These are phyloP conservation scores for Rhinoptilus africanus DNA, from an alignment of 2,113 vertebrate species.

Conservation along the genomic window DNA sequence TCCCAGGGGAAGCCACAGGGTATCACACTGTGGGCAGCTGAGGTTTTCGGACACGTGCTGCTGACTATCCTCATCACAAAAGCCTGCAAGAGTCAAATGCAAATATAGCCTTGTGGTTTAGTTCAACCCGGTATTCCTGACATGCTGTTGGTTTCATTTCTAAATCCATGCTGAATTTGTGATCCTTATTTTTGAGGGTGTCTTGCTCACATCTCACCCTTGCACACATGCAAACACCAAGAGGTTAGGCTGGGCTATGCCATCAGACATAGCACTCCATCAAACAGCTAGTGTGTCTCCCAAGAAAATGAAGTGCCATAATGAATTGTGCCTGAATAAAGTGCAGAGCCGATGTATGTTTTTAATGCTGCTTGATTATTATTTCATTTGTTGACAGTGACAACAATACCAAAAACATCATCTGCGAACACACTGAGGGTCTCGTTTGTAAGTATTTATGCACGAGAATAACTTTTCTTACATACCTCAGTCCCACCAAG, in stretches of 20 bases:
- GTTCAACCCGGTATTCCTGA: not conserved
- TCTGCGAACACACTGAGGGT: rapidly evolving
- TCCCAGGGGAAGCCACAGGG: not conserved
- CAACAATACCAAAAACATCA: not conserved
- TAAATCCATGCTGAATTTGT: not conserved
- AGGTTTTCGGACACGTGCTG: rapidly evolving
- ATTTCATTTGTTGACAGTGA: not conserved
- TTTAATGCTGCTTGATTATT: not conserved
- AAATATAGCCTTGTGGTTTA: not conserved
- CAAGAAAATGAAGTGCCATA: not conserved
- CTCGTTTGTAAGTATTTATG: not conserved
- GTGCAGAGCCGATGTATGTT: not conserved
- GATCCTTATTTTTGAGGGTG: not conserved
- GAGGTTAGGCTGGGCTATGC: not conserved
- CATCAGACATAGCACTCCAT: not conserved
- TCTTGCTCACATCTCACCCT: not conserved
- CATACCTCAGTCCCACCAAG: not conserved
- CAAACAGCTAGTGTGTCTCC: not conserved
- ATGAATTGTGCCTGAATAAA: not conserved
- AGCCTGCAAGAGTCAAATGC: not conserved
- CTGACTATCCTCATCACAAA: not conserved
- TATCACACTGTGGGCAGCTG: not conserved
- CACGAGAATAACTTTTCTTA: not conserved
- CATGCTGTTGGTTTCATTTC: rapidly evolving
- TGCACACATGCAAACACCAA: not conserved